Evolutionary conservation across 2,113 vertebrate species (phyloP), one percentile per base, ranked within the genome.

Genomic region (Panthera uncia): DNA sequence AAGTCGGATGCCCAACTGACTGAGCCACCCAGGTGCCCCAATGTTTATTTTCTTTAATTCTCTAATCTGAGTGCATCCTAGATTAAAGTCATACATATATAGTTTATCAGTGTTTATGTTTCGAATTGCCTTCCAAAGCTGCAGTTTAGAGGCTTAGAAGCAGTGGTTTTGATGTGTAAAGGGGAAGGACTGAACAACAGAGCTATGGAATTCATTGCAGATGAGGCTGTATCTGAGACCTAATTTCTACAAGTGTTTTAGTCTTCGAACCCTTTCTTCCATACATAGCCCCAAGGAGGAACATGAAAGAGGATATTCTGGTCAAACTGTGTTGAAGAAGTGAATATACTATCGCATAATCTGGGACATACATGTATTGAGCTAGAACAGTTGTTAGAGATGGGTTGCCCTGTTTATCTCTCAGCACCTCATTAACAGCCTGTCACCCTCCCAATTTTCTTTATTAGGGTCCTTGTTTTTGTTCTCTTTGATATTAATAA

Each of bases 401-500:
- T 79, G 63, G 74, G 52, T 84, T 97, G 82, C 61, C 65, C 21
- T 89, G 66, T 57, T 76, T 96, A 31, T 69, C 82, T 89, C 50
- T 71, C 38, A 95, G n/a, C 61, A 71, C 79, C 61, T 97, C 69
- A 74, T 91, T 91, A 95, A 29, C 50, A 89, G 50, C 76, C 65
- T 89, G 36, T 95, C 66, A 69, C 52, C 55, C 14, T 61, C 74
- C 57, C 69, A 68, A 68, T 86, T 97, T 89, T 69, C 45, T 50
- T 95, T 79, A 91, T 50, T 91, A 87, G 50, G 91, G 63, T 36
- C 71, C 95, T 2, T 79, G 61, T 89, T 86, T 94, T 63, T 81
- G 25, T 94, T 96, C 52, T 89, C 52, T 97, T 71, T 92, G 31
- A 79, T 92, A 86, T 97, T 93, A 79, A 69, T 94, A 86, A 82